Evolutionary conservation across 1,140 invertebrate genomes (phyloP), one percentile per base, ranked within the genome.

Genomic region (Hylaeus anthracinus): DNA sequence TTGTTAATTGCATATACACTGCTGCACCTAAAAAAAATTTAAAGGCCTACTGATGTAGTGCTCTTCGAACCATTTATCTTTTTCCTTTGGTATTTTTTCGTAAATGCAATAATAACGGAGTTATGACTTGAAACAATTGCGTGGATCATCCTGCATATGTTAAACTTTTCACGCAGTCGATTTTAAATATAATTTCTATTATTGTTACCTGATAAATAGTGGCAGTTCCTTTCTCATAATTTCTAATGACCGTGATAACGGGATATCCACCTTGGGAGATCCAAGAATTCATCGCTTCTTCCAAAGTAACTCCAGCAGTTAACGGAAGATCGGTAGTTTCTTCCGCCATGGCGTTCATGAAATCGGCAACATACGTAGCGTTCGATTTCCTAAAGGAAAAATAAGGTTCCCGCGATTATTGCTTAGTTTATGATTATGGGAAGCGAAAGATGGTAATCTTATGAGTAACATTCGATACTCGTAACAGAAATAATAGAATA

Each of bases 191-290:
- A 56, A 3, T 14, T 51, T 48, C 71, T 64, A 9, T 39, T 12
- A 37, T 43, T 43, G 6, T 43, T 81, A 95, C 94, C 91, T 95
- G 95, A 37, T 88, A 88, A 72, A 95, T 81, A n/a, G 72, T 79
- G 4, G 92, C 91, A 1, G 90, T 88, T 67, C 90, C 91, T 56
- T 92, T 90, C 4, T 91, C 80, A 74, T 95, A 95, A 85, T 95
- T 90, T 73, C 94, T 93, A 0, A 87, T 92, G 5, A 96, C 93
- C 1, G 93, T 95, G 2, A 97, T 91, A 3, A 96, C 91, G 0
- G 96, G 96, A 90, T 96, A 96, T 66, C 95, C 94, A 86, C 94
- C 94, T 89, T 96, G 94, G 39, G 93, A 90, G 1, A 95, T 95
- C 96, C 96, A 97, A 0, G 95, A 94, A 72, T 95, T 93, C 87